Percentiles rank a stretch among this genome's conserved stretches.
phyloP scores from a whole-genome alignment of 2,797 vertebrate species.

The Silurus aristotelis region DNA sequence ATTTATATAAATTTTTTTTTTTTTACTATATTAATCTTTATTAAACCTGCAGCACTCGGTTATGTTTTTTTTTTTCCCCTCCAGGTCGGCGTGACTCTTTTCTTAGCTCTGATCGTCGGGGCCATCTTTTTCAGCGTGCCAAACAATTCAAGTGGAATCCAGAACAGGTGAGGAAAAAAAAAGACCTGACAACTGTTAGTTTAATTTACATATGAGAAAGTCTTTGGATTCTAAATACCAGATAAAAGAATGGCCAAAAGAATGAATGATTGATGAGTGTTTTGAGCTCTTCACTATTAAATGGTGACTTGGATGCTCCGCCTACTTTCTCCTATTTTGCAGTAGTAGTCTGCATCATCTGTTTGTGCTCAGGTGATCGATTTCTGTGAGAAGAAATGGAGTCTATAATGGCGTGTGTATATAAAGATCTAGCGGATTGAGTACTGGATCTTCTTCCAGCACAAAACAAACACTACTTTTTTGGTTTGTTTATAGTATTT shows the following conservation, averaged over 20 bases:
- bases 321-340: not conserved
- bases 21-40: not conserved
- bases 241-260: not conserved
- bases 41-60: not conserved
- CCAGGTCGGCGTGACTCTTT: slow-evolving; percentile 65
- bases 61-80: not conserved
- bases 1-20: no score
- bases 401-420: no score
- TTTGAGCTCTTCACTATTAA: not conserved
- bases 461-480: not conserved
- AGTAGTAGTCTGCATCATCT: not conserved
- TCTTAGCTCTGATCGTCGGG: slow-evolving; percentile 74
- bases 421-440: no score
- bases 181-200: no score
- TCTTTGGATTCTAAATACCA: no score
- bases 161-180: slow-evolving; percentile 72
- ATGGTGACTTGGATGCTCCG: not conserved
- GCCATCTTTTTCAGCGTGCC: slow-evolving; percentile 72
- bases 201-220: no score
- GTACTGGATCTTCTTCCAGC: not conserved
- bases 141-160: slow-evolving; percentile 62
- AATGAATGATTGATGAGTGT: not conserved
- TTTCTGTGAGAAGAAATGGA: not conserved
- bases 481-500: not conserved
- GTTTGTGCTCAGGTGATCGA: no score